Evolutionary conservation across 2,888 invertebrate genomes (phyloP), one percentile per base, ranked within the genome.

Genomic region (Xestia ashworthii): DNA sequence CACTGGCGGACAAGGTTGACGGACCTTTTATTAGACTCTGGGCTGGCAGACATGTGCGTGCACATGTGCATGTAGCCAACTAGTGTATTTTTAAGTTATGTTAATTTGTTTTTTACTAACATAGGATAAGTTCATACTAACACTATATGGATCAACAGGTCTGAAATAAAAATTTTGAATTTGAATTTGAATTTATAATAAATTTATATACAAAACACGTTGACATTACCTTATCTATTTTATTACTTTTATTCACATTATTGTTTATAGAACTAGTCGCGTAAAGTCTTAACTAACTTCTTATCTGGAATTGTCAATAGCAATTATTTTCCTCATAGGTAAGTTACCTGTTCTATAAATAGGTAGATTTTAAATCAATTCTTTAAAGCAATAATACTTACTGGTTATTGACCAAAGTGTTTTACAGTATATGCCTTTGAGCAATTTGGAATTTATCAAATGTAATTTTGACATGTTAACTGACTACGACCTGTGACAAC

Each of bases 251-350:
- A 2, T 60, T 41, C 0, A 50, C n/a, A 16, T 62, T 38, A 25
- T 25, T 79, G 22, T 16, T 9, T 62, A 25, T 55, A 48, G 19
- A 55, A 46, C 65, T 22, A 25, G 48, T 66, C n/a, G 22, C 32
- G n/a, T 48, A 11, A 46, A 50, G 25, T 70, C 12, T 81, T 41
- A 41, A 55, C 72, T 55, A 55, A 22, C 8, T 55, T 70, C 46
- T 19, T 71, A 82, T 68, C 55, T 64, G 25, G 25, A 41, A 55
- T 32, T 60, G 16, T 9, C 53, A 25, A 22, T 38, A 60, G 9
- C n/a, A 14, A 67, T 67, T n/a, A 53, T 82, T 70, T 74, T 67
- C 73, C 82, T 79, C 48, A 38, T 71, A 79, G 12, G 48, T 65
- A 78, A 38, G 32, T 60, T 32, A 25, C 50, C n/a, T 58, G 60